phyloP scores from a whole-genome alignment of 2,797 vertebrate genomes.

The Chrysocyon brachyurus region DNA sequence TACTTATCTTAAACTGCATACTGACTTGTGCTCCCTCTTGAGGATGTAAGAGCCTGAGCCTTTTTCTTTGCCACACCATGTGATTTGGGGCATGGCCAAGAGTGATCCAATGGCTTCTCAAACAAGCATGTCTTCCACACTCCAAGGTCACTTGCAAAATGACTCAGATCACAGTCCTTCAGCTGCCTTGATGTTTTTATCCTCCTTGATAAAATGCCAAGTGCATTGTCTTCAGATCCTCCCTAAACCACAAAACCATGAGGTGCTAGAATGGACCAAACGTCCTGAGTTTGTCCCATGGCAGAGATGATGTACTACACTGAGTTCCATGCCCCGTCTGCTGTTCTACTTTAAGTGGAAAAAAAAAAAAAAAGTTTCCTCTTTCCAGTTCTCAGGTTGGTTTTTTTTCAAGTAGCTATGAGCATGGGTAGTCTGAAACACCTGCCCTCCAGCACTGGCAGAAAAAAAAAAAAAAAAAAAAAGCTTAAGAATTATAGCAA shows the following conservation, averaged over 20 bases:
- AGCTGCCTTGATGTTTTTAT: background rate
- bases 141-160: background rate
- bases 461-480: background rate
- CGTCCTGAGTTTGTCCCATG: background rate
- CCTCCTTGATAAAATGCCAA: background rate
- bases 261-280: background rate
- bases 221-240: background rate
- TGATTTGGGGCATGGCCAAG: background rate
- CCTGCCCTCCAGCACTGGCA: background rate
- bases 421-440: background rate
- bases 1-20: background rate
- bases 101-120: background rate
- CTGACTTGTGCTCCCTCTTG: background rate
- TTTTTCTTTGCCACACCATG: background rate
- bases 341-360: background rate
- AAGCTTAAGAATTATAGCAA: background rate
- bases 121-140: background rate
- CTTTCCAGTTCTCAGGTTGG: background rate
- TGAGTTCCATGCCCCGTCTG: background rate
- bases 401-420: background rate
- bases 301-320: background rate
- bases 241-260: background rate
- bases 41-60: background rate
- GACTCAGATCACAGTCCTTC: background rate
- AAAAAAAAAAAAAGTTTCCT: background rate